phyloP scores from a whole-genome alignment of 2,888 invertebrate genomes.

The Acrocera orbiculus region DNA sequence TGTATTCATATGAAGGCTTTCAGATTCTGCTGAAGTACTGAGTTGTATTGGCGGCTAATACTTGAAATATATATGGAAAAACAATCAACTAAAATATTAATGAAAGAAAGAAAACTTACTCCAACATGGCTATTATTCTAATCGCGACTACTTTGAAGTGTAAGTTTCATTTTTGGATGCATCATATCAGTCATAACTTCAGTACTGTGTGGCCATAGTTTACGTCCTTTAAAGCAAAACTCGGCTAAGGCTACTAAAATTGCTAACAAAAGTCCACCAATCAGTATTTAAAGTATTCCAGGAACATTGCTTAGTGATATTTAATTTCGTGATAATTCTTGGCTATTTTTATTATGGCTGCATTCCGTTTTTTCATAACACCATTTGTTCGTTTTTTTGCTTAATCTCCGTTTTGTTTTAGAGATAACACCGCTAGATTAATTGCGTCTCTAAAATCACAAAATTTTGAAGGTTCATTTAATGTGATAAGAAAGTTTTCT shows the following conservation, averaged over 20 bases:
- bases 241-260: conserved; percentile 84
- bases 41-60: conserved; percentile 72
- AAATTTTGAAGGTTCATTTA: too few species aligned
- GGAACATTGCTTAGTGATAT: conserved; percentile 93
- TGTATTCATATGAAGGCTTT: conserved; percentile 65
- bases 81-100: background rate
- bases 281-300: conserved; percentile 97
- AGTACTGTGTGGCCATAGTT: conserved; percentile 43
- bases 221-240: conserved; percentile 82
- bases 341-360: conserved; percentile 42
- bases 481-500: too few species aligned
- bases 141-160: conserved; percentile 55
- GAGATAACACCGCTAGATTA: conserved; percentile 75
- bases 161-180: conserved; percentile 70
- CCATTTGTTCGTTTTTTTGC: conserved; percentile 88
- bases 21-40: conserved; percentile 45
- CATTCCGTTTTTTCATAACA: conserved; percentile 76
- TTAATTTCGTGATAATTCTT: conserved; percentile 68
- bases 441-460: conserved; percentile 81
- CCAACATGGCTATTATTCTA: conserved; percentile 54
- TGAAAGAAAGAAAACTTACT: conserved; percentile 18
- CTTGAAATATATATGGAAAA: conserved; percentile 38
- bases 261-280: conserved; percentile 81
- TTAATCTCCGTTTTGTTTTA: conserved; percentile 83
- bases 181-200: conserved; percentile 69